Percentiles rank a stretch among this genome's conserved stretches.
These are phyloP conservation scores for Pelmatolapia mariae DNA, from an alignment of 2,113 vertebrate species.

Conservation along the genomic window DNA sequence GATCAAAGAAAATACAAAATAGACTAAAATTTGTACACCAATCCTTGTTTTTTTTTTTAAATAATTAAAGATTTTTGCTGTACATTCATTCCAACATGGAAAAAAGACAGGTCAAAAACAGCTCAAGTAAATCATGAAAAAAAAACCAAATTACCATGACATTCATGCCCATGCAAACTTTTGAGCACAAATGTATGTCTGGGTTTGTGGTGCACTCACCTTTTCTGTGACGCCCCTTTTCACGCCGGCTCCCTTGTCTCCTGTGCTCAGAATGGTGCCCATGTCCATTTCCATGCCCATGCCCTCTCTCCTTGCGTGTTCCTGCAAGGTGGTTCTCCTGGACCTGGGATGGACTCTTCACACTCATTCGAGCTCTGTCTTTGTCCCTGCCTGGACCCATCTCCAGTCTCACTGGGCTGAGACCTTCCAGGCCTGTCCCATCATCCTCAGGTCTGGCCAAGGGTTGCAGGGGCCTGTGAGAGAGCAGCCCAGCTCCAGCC, in stretches of 20 bases:
- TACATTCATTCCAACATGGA: background rate
- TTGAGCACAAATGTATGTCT: background rate
- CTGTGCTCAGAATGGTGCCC: slow-evolving; percentile 61
- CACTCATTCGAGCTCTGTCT: slow-evolving; percentile 43
- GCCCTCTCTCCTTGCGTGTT: slow-evolving; percentile 73
- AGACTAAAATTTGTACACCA: background rate
- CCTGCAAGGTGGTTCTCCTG: slow-evolving; percentile 73
- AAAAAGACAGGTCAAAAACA: background rate
- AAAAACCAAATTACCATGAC: background rate
- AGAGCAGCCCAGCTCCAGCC: slow-evolving; percentile 32
- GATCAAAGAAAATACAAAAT: background rate
- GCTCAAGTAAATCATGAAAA: background rate
- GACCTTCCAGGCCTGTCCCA: slow-evolving; percentile 58
- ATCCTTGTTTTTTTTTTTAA: fast-evolving
- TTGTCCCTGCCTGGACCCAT: slow-evolving; percentile 63
- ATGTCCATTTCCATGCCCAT: slow-evolving; percentile 45
- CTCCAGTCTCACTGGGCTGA: slow-evolving; percentile 72
- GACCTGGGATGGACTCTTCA: slow-evolving; percentile 56
- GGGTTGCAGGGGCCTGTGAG: slow-evolving; percentile 46
- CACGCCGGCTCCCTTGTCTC: slow-evolving; percentile 75
- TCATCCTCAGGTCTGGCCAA: slow-evolving; percentile 65
- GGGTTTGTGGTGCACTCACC: slow-evolving; percentile 30
- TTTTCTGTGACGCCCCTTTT: slow-evolving; percentile 74
- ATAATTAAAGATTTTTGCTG: background rate
- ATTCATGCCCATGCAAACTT: background rate